Conservation (phyloP, 2,797 vertebrate genomes). For the Oryzias dopingdopingensis region DNA sequence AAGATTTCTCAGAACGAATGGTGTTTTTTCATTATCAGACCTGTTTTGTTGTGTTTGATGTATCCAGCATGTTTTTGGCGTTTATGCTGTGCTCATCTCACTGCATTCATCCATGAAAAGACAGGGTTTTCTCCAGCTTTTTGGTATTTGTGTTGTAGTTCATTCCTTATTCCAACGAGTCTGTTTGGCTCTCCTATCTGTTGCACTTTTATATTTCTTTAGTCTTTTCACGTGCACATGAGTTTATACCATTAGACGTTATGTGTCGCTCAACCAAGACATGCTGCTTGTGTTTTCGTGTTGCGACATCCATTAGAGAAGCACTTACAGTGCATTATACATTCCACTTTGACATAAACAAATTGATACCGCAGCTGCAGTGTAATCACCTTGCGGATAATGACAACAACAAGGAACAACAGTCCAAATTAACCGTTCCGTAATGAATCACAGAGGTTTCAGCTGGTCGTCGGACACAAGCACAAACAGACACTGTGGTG, state of each 20-base stretch:
- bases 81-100: constrained; percentile 31
- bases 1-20: constrained; percentile 5
- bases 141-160: constrained; percentile 12
- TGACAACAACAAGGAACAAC: constrained; percentile 17
- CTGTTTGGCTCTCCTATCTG: neutral
- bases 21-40: constrained; percentile 16
- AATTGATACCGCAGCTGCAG: constrained; percentile 18
- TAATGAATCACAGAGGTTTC: constrained; percentile 47
- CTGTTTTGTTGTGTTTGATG: constrained; percentile 8
- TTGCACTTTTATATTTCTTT: constrained; percentile 22
- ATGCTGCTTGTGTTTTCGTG: constrained; percentile 9
- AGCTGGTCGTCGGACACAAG: constrained; percentile 37
- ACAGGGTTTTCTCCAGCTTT: constrained; percentile 26
- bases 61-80: constrained; percentile 19
- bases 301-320: constrained; percentile 9
- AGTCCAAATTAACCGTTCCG: constrained; percentile 7
- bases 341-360: constrained; percentile 15
- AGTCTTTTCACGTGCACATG: neutral
- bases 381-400: constrained; percentile 31
- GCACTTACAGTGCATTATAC: constrained; percentile 14
- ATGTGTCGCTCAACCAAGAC: neutral
- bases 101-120: constrained; percentile 25
- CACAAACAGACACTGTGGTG: constrained; percentile 51
- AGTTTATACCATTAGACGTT: neutral
- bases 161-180: no score